These are phyloP conservation scores for Thera britannica DNA, from an alignment of 2,888 invertebrate genomes.

Conservation along the genomic window DNA sequence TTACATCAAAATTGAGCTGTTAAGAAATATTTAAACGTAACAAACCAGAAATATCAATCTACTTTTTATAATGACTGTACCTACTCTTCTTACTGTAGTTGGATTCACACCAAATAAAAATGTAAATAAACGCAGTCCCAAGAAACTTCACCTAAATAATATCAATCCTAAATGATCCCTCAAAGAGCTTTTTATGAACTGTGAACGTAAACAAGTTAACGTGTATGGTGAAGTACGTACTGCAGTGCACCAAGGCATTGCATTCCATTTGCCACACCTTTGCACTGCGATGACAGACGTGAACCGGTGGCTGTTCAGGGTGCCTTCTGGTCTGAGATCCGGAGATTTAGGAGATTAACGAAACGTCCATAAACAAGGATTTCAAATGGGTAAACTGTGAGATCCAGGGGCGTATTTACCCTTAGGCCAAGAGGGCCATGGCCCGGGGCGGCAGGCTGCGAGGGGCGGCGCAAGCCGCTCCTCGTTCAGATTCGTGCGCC, in stretches of 20 bases:
- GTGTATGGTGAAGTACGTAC: slow-evolving; percentile 34
- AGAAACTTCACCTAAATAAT: slow-evolving; percentile 28
- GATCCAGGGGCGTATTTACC: too few relatives aligned
- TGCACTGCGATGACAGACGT: slow-evolving; percentile 43
- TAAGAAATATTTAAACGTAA: too few relatives aligned
- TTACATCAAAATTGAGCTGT: too few relatives aligned
- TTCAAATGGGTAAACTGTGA: background rate
- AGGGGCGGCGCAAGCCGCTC: too few relatives aligned
- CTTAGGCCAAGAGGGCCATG: too few relatives aligned
- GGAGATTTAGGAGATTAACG: slow-evolving; percentile 2
- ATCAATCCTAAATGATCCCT: slow-evolving; percentile 12
- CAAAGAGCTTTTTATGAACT: slow-evolving; percentile 44
- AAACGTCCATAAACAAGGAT: background rate
- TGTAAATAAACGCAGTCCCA: slow-evolving; percentile 23
- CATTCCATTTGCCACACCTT: slow-evolving; percentile 50
- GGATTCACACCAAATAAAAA: slow-evolving; percentile 1
- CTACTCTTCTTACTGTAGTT: too few relatives aligned
- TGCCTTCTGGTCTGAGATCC: slow-evolving; percentile 3
- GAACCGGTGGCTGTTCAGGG: slow-evolving; percentile 31
- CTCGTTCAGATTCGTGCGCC: too few relatives aligned
- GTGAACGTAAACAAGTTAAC: slow-evolving; percentile 51
- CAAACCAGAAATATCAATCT: too few relatives aligned
- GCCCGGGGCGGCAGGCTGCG: too few relatives aligned
- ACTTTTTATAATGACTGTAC: too few relatives aligned
- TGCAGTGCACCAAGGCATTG: slow-evolving; percentile 40